Evolutionary conservation across 2,797 vertebrate genomes (phyloP), one percentile per base, ranked within the genome.

Genomic region (Melanotaenia boesemani): DNA sequence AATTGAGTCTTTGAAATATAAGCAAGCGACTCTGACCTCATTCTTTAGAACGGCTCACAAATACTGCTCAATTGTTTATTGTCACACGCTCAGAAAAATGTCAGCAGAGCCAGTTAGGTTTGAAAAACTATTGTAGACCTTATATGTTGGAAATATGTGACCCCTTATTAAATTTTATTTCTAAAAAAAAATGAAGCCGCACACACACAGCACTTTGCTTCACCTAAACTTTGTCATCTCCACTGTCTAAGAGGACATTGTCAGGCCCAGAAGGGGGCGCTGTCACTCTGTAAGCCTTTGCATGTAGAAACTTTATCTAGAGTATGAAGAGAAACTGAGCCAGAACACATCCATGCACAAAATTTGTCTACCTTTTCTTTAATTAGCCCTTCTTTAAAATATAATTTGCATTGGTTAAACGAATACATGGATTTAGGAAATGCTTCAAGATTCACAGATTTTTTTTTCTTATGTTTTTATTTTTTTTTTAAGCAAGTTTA

Each of bases 181-280:
- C 48, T 50, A 10, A 22, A 0, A 28, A 28, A 36, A 52, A 72
- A 67, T 2, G 0, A 7, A 11, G n/a, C 50, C 44, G 10, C 1
- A 56, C 13, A 30, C 6, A 36, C 2, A 26, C 2, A 65, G n/a
- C n/a, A 20, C 30, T 16, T 50, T 18, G 12, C 18, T 5, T 64
- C 10, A 16, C 60, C 6, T 60, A 2, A 67, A 46, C 2, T 10
- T 4, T 57, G 9, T 48, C 6, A 18, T 56, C 22, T 39, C 2
- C 56, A 46, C 57, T 64, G 26, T 65, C 60, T 70, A 16, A 20
- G 61, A 72, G 70, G 65, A 48, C 22, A 26, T 28, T 5, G 46
- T 71, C 20, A 46, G 60, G 75, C 22, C 93, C 93, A 95, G 90
- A 66, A 90, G 93, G 91, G 91, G 93, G 93, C 91, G 88, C 87